These are phyloP conservation scores for Isichthys henryi DNA, from an alignment of 2,113 vertebrate genomes.

Conservation along the genomic window DNA sequence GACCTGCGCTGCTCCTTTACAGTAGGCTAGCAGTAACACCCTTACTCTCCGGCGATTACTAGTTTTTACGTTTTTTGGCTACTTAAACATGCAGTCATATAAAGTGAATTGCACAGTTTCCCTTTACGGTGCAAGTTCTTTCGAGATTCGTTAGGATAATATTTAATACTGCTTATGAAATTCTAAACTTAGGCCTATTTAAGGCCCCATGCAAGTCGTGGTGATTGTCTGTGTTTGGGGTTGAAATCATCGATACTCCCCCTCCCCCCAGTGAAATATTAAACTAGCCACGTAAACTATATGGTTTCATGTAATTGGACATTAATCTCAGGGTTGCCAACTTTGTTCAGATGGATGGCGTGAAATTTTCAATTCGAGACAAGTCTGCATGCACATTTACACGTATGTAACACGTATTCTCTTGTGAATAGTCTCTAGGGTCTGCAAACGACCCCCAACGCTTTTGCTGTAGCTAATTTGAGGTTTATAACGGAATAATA, in stretches of 20 bases:
- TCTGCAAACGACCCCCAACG: neutral
- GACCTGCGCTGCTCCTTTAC: neutral
- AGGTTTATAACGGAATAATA: neutral
- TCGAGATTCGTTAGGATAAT: neutral
- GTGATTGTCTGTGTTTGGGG: neutral
- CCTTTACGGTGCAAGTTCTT: neutral
- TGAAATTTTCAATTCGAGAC: neutral
- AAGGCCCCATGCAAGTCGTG: neutral
- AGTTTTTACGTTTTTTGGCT: neutral
- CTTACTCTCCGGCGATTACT: neutral
- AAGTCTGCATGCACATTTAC: neutral
- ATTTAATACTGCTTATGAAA: neutral
- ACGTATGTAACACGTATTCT: neutral
- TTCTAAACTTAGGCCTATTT: neutral
- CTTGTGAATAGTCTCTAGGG: neutral
- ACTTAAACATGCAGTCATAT: neutral
- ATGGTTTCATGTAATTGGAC: neutral
- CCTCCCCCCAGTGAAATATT: neutral
- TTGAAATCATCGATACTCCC: neutral
- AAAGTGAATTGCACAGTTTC: neutral
- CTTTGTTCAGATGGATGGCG: neutral
- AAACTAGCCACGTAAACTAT: neutral
- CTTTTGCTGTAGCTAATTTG: neutral
- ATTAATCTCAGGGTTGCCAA: neutral
- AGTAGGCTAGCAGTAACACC: neutral